phyloP scores from a whole-genome alignment of 2,113 vertebrate species.

The Charadrius vociferus region DNA sequence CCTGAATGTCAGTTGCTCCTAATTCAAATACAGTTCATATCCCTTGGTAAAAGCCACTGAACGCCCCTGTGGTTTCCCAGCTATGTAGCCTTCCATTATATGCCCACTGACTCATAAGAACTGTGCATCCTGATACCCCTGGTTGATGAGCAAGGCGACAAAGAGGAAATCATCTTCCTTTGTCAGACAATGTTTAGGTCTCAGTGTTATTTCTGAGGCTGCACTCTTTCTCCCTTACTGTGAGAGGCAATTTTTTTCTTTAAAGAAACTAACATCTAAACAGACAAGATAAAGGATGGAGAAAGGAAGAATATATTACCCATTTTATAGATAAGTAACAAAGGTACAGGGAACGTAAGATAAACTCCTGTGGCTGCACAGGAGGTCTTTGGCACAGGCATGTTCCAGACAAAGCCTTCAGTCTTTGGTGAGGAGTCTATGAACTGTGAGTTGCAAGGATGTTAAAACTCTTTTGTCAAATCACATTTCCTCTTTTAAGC shows the following conservation, averaged over 20 bases:
- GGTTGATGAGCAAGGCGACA: conserved; percentile 25
- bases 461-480: conserved; percentile 17
- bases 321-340: conserved; percentile 24
- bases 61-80: not conserved
- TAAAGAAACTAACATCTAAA: conserved; percentile 45
- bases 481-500: conserved; percentile 9
- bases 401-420: conserved; percentile 28
- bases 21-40: conserved; percentile 32
- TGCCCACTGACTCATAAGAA: not conserved
- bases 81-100: not conserved
- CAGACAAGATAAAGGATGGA: conserved; percentile 5
- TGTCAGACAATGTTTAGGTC: conserved; percentile 7
- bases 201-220: conserved; percentile 1
- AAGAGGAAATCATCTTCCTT: conserved; percentile 34
- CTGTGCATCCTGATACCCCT: not conserved
- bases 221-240: conserved; percentile 7
- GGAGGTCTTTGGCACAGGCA: not conserved
- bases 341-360: conserved; percentile 13
- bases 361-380: not conserved
- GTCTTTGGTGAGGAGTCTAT: not conserved
- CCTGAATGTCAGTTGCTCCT: conserved; percentile 37
- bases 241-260: conserved; percentile 25
- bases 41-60: conserved; percentile 5
- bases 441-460: conserved; percentile 19
- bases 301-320: conserved; percentile 11